These are phyloP conservation scores for Spodoptera littoralis DNA, from an alignment of 2,888 invertebrate species.

Conservation along the genomic window DNA sequence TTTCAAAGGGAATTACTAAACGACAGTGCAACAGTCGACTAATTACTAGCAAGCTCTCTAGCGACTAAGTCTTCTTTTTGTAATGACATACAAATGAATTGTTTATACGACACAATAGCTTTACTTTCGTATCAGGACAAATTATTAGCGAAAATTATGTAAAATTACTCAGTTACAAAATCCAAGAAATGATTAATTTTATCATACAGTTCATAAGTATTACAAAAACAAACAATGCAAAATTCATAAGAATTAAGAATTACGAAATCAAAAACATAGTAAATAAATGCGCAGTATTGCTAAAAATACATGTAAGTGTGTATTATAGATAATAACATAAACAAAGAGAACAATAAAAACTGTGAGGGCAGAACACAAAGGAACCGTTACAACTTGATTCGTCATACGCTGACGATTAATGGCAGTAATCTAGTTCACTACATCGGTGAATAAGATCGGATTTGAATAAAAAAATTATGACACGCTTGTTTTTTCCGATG, in stretches of 20 bases:
- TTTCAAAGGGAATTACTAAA: slow-evolving; percentile 3
- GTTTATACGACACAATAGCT: too few species aligned
- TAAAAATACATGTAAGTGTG: slow-evolving; percentile 7
- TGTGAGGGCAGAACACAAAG: slow-evolving; percentile 47
- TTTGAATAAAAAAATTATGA: not conserved
- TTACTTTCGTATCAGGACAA: too few species aligned
- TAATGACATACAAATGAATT: not conserved
- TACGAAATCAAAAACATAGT: too few species aligned
- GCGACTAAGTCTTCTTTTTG: not conserved
- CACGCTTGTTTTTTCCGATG: too few species aligned
- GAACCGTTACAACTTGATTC: slow-evolving; percentile 49
- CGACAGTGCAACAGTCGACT: slow-evolving; percentile 1
- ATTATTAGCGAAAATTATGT: too few species aligned
- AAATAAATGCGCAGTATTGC: slow-evolving; percentile 2
- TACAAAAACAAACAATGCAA: too few species aligned
- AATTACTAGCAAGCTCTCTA: slow-evolving; percentile 18
- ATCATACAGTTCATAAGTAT: too few species aligned
- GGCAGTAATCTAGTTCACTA: slow-evolving; percentile 33
- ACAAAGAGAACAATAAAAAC: slow-evolving; percentile 42
- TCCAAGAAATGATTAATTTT: too few species aligned
- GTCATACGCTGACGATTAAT: slow-evolving; percentile 45
- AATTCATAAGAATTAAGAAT: too few species aligned
- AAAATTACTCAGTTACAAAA: too few species aligned
- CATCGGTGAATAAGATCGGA: slow-evolving; percentile 18
- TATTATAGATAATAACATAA: slow-evolving; percentile 25